phyloP scores from a whole-genome alignment of 2,888 invertebrate species.

The Diaprepes abbreviatus region DNA sequence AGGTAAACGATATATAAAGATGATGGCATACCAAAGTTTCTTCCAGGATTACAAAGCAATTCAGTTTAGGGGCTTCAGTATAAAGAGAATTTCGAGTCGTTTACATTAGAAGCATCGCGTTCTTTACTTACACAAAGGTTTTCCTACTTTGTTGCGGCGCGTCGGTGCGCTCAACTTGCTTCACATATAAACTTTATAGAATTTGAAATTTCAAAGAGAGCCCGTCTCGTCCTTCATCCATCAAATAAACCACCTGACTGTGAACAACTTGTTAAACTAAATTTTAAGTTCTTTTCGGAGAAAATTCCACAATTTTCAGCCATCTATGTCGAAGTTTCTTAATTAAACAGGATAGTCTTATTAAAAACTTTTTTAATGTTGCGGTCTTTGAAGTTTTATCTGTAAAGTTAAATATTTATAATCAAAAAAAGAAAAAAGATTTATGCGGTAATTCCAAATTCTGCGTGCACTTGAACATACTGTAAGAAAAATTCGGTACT shows the following conservation, averaged over 20 bases:
- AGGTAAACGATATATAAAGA: constrained; percentile 49
- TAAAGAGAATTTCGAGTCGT: constrained; percentile 56
- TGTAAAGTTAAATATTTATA: too few species aligned
- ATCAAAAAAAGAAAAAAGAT: too few species aligned
- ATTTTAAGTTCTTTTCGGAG: constrained; percentile 17
- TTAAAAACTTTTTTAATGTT: not conserved
- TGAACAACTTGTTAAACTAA: constrained; percentile 17
- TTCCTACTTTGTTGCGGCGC: constrained; percentile 57
- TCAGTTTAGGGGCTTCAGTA: constrained; percentile 53
- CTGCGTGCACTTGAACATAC: too few species aligned
- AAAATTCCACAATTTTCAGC: constrained; percentile 4
- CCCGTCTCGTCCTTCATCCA: constrained; percentile 50
- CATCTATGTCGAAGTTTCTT: not conserved
- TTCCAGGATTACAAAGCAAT: constrained; percentile 56
- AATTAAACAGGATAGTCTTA: not conserved
- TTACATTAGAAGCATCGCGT: constrained; percentile 58
- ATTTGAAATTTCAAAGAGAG: constrained; percentile 57
- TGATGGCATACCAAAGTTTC: constrained; percentile 54
- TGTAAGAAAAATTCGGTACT: too few species aligned
- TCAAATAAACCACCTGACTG: constrained; percentile 53
- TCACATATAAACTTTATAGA: constrained; percentile 57
- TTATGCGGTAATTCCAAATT: too few species aligned
- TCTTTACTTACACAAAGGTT: constrained; percentile 56
- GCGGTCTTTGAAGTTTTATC: not conserved
- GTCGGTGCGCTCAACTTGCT: constrained; percentile 53